Conservation (phyloP, 1,140 invertebrate genomes). For the Drosophila punjabiensis region DNA sequence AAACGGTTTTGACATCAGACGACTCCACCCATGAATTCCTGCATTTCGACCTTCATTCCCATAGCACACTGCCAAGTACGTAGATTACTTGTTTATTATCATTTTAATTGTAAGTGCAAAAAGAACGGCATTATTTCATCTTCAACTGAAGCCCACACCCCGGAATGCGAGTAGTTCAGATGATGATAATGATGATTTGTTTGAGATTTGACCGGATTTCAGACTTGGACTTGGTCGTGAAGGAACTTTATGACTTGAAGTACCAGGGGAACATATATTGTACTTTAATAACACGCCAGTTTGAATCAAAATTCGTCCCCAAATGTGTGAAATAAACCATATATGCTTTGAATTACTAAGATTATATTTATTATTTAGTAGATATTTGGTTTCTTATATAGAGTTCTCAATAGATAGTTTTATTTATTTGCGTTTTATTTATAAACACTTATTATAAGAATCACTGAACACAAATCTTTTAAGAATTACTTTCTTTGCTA, state of each 20-base stretch:
- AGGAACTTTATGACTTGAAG: not conserved
- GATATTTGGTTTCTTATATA: not conserved
- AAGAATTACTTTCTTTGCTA: too few relatives aligned
- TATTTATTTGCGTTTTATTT: too few relatives aligned
- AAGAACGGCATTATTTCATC: not conserved
- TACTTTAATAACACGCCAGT: not conserved
- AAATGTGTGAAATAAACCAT: slow-evolving; percentile 12
- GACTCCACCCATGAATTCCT: slow-evolving; percentile 18
- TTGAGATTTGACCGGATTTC: not conserved
- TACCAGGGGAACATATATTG: not conserved
- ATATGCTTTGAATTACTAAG: too few relatives aligned
- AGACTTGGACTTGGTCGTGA: not conserved
- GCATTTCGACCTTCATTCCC: not conserved
- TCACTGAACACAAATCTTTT: not conserved
- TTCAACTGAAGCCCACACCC: not conserved
- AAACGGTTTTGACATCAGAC: slow-evolving; percentile 56
- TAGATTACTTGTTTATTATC: slow-evolving; percentile 36
- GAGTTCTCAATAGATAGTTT: not conserved
- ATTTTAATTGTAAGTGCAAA: slow-evolving; percentile 46
- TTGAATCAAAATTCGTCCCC: slow-evolving; percentile 4
- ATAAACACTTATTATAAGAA: not conserved
- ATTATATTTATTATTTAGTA: not conserved
- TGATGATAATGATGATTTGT: not conserved
- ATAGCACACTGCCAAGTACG: not conserved
- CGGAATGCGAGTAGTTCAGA: slow-evolving; percentile 2